These are phyloP conservation scores for Amblyopsis hoosieri DNA, from an alignment of 2,797 vertebrate species.

Conservation along the genomic window DNA sequence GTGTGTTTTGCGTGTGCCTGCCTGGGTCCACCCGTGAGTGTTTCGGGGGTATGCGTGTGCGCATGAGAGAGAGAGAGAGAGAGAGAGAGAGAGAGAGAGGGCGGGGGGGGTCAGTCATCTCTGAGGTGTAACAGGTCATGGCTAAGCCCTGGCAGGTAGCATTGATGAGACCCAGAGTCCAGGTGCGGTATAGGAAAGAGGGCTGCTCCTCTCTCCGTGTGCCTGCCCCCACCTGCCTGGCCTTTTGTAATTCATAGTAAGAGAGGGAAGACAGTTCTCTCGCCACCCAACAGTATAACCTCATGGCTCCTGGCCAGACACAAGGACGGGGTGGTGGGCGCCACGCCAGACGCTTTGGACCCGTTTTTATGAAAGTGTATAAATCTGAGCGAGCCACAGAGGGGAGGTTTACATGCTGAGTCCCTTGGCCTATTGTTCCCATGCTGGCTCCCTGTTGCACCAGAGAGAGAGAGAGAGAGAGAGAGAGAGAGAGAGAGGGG, in stretches of 20 bases:
- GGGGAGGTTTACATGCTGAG: constrained; percentile 40
- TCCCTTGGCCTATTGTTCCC: constrained; percentile 61
- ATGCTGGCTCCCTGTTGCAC: constrained; percentile 45
- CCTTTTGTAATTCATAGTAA: constrained; percentile 52
- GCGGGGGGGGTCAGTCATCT: constrained; percentile 60
- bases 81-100: constrained; percentile 9
- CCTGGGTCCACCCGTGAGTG: constrained; percentile 23
- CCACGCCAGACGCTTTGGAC: constrained; percentile 58
- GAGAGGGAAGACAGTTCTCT: constrained; percentile 42
- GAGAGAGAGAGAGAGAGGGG: neutral
- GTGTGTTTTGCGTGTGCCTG: constrained; percentile 24
- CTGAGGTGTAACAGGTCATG: constrained; percentile 86
- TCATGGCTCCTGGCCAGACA: constrained; percentile 64
- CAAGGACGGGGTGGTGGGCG: constrained; percentile 51
- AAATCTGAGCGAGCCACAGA: constrained; percentile 64
- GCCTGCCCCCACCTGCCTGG: constrained; percentile 40
- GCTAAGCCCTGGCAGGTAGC: constrained; percentile 88
- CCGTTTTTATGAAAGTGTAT: constrained; percentile 73
- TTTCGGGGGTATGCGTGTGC: neutral
- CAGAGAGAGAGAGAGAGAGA: neutral
- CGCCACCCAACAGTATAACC: constrained; percentile 42
- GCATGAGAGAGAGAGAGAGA: constrained; percentile 5
- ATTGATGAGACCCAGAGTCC: constrained; percentile 88
- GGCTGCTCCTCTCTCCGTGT: constrained; percentile 8
- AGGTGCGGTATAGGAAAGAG: constrained; percentile 64